phyloP scores from a whole-genome alignment of 2,888 invertebrate genomes.

The Scaptomyza polygonia region DNA sequence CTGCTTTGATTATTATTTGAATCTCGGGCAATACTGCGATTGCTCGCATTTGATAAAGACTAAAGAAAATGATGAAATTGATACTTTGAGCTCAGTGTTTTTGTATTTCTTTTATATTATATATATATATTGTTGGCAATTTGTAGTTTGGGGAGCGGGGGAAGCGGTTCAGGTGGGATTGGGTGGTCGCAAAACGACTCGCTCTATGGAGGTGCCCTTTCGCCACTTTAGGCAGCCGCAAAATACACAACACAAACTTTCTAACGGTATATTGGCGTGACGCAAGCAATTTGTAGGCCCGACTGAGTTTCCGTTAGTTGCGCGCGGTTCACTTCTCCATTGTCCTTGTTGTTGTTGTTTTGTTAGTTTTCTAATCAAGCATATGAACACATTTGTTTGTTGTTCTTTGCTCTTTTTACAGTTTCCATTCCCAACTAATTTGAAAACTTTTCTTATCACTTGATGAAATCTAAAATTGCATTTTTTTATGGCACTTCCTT shows the following conservation, averaged over 20 bases:
- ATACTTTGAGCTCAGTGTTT: slow-evolving; percentile 58
- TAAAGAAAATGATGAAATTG: slow-evolving; percentile 51
- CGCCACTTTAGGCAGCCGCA: slow-evolving; percentile 7
- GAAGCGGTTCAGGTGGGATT: slow-evolving; percentile 41
- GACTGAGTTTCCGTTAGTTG: slow-evolving; percentile 49
- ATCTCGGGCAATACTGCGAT: slow-evolving; percentile 62
- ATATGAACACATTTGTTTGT: slow-evolving; percentile 41
- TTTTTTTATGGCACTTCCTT: slow-evolving; percentile 81
- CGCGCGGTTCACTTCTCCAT: slow-evolving; percentile 15
- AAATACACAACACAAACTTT: slow-evolving; percentile 54
- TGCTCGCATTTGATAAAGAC: slow-evolving; percentile 61
- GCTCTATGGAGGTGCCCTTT: background rate
- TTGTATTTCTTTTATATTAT: background rate
- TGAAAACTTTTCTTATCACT: slow-evolving; percentile 80
- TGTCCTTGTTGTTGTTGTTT: slow-evolving; percentile 43
- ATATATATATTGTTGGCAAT: background rate
- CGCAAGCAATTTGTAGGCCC: slow-evolving; percentile 73
- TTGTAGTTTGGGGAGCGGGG: background rate
- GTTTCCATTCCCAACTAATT: slow-evolving; percentile 77
- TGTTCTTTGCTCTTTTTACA: slow-evolving; percentile 70
- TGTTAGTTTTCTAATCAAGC: slow-evolving; percentile 74
- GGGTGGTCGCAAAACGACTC: slow-evolving; percentile 48
- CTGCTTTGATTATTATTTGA: slow-evolving; percentile 63
- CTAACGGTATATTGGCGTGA: slow-evolving; percentile 79
- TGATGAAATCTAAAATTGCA: slow-evolving; percentile 80